Percentiles rank a stretch among this genome's conserved stretches.
phyloP scores from a whole-genome alignment of 2,113 vertebrate genomes.

The Oenanthe melanoleuca region DNA sequence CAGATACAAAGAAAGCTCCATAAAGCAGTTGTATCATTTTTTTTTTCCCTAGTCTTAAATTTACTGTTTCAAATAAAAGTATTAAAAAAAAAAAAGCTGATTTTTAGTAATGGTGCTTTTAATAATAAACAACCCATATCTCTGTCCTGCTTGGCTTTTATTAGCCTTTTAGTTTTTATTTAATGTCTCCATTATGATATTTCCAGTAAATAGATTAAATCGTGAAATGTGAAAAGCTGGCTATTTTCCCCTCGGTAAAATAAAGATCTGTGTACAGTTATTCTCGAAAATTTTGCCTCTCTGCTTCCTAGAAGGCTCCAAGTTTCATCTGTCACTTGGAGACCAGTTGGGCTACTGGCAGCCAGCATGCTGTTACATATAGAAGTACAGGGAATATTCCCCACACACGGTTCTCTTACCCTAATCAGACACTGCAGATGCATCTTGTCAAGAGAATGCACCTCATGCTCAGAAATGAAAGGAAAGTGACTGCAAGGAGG shows the following conservation, averaged over 20 bases:
- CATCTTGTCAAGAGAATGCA: slow-evolving; percentile 64
- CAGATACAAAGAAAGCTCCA: not conserved
- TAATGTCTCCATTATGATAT: not conserved
- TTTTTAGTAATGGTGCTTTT: slow-evolving; percentile 4
- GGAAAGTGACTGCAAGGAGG: slow-evolving; percentile 61
- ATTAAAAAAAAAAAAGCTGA: not conserved
- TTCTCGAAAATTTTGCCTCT: not conserved
- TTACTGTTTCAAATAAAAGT: not conserved
- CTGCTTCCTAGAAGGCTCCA: slow-evolving; percentile 9
- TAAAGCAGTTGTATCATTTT: not conserved
- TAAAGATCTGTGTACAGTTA: not conserved
- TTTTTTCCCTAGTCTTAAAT: not conserved
- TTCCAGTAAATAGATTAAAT: slow-evolving; percentile 23
- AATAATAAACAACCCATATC: not conserved
- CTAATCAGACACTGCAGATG: slow-evolving; percentile 62
- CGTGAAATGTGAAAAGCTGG: not conserved
- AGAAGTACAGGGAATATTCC: not conserved
- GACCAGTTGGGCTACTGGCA: slow-evolving; percentile 7
- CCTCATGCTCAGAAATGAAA: slow-evolving; percentile 61
- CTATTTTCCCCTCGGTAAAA: not conserved
- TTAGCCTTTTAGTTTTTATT: slow-evolving; percentile 20
- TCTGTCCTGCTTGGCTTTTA: not conserved
- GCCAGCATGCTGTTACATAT: not conserved
- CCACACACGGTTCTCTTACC: not conserved
- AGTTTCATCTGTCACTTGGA: slow-evolving; percentile 29